A percentile compares a stretch with the other conserved stretches of the same genome.
Evolutionary conservation across 2,888 invertebrate species (phyloP).

Genomic region (Brachylomia viminalis): DNA sequence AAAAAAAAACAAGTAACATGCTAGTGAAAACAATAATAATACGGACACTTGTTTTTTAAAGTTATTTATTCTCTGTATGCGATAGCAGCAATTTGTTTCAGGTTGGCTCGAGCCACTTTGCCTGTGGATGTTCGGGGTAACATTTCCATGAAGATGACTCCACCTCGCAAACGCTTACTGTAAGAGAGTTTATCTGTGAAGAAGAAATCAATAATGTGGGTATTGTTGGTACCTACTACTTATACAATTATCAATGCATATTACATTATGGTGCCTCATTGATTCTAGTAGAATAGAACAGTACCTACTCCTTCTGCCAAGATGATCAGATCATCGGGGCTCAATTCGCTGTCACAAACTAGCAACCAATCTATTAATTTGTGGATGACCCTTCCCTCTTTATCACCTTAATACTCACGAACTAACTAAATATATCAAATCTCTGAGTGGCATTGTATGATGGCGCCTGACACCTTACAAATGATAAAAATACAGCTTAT

Average conservation of each 20-base stretch:
- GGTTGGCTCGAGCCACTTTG: constrained; percentile 73
- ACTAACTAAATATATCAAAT: too few relatives aligned
- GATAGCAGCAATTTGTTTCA: constrained; percentile 63
- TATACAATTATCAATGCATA: background rate
- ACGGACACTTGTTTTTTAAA: background rate
- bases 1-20: background rate
- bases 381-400: background rate
- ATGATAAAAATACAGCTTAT: too few relatives aligned
- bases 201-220: background rate
- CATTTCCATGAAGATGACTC: constrained; percentile 78
- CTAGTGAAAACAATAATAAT: background rate
- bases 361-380: background rate
- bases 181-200: constrained; percentile 78
- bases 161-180: constrained; percentile 79
- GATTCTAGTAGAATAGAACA: background rate
- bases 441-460: too few relatives aligned
- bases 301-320: too few relatives aligned
- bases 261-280: background rate
- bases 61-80: constrained; percentile 63
- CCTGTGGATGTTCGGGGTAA: constrained; percentile 78
- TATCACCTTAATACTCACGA: too few relatives aligned
- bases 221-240: background rate
- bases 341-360: background rate
- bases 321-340: background rate
- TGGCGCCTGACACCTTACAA: too few relatives aligned